These are phyloP conservation scores for Pseudomugil gertrudae DNA, from an alignment of 2,797 vertebrate genomes.

Conservation along the genomic window DNA sequence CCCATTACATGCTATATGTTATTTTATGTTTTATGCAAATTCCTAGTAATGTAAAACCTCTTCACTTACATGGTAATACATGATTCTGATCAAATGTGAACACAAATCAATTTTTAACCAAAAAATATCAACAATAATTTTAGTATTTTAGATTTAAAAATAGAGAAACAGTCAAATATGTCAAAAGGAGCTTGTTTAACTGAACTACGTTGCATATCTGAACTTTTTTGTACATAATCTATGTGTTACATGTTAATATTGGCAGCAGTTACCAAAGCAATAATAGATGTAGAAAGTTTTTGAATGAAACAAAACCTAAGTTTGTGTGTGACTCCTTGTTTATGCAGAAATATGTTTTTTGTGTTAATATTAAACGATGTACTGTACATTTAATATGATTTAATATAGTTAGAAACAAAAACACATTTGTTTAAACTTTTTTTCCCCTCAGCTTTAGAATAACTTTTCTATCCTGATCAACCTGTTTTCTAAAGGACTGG, in stretches of 20 bases:
- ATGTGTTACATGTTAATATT: background rate
- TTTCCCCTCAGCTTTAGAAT: background rate
- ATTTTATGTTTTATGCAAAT: too few relatives aligned
- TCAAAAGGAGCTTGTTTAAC: background rate
- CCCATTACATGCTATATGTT: too few relatives aligned
- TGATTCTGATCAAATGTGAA: background rate
- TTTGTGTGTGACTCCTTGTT: background rate
- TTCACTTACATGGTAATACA: too few relatives aligned
- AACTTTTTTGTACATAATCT: background rate
- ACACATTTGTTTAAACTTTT: too few relatives aligned
- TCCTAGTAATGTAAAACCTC: too few relatives aligned
- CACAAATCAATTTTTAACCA: background rate
- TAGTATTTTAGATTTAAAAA: background rate
- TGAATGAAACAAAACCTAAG: background rate
- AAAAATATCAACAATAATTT: background rate
- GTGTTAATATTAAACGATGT: background rate
- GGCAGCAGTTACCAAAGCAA: background rate
- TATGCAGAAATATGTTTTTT: background rate
- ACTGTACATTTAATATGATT: background rate
- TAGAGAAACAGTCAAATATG: background rate
- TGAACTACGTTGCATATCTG: background rate
- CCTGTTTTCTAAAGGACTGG: background rate
- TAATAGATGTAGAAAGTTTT: background rate
- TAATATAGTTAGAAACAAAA: too few relatives aligned
- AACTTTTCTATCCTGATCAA: background rate